Conservation (phyloP, 2,113 vertebrate species). For the Empidonax traillii region DNA sequence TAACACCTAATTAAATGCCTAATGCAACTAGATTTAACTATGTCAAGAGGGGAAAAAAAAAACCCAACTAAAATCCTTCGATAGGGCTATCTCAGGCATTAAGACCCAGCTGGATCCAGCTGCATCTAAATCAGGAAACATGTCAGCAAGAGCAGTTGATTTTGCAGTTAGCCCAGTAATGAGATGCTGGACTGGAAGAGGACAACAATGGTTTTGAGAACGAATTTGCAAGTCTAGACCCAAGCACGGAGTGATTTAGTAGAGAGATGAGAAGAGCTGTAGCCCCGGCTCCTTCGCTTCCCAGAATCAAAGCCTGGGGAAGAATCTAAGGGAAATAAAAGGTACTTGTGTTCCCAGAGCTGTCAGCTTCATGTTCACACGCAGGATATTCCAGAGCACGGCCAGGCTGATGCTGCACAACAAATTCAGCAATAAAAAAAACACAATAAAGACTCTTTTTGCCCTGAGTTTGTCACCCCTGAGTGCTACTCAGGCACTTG, state of each 20-base stretch:
- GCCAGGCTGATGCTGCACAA: not conserved
- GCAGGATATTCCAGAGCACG: not conserved
- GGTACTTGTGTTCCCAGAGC: not conserved
- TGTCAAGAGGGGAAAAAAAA: not conserved
- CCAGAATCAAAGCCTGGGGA: not conserved
- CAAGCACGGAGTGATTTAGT: not conserved
- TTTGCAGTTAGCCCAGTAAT: constrained; percentile 28
- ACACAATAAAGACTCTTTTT: not conserved
- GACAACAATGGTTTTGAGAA: not conserved
- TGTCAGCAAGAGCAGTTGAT: constrained; percentile 6
- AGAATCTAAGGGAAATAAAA: not conserved
- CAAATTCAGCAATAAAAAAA: not conserved
- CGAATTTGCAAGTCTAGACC: constrained; percentile 36
- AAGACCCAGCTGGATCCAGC: constrained; percentile 25
- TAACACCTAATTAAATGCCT: constrained; percentile 61
- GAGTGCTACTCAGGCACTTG: not conserved
- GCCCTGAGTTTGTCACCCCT: not conserved
- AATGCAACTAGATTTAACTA: constrained; percentile 27
- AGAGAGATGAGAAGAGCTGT: not conserved
- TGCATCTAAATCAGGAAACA: constrained; percentile 49
- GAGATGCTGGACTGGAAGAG: constrained; percentile 23
- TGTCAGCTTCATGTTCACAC: not conserved
- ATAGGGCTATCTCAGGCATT: not conserved
- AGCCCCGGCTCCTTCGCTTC: not conserved
- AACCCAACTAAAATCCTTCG: not conserved